phyloP scores from a whole-genome alignment of 2,888 invertebrate species.

The Sarcophaga rosellei region DNA sequence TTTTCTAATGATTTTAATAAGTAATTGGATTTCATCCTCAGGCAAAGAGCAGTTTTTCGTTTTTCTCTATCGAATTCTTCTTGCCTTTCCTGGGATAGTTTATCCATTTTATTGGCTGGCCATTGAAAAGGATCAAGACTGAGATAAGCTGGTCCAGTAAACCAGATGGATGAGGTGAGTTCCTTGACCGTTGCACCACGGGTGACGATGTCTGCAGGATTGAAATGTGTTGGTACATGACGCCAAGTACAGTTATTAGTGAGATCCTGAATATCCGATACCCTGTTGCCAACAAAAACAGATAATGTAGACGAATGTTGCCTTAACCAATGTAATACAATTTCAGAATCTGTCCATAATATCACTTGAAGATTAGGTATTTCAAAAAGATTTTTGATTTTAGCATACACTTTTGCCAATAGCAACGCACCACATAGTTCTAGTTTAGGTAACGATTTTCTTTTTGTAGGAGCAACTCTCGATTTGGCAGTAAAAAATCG shows the following conservation, averaged over 20 bases:
- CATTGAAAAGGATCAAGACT: slow-evolving; percentile 14
- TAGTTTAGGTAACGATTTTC: not conserved
- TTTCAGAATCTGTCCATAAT: slow-evolving; percentile 61
- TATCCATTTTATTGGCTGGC: slow-evolving; percentile 13
- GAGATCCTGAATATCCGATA: slow-evolving; percentile 50
- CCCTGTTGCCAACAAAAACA: not conserved
- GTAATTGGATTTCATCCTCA: too few species aligned
- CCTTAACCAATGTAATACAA: slow-evolving; percentile 60
- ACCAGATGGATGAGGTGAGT: slow-evolving; percentile 54
- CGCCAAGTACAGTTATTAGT: slow-evolving; percentile 48
- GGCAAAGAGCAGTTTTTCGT: too few species aligned
- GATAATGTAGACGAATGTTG: slow-evolving; percentile 56
- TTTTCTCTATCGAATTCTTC: too few species aligned
- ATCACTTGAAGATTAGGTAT: not conserved
- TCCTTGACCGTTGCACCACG: slow-evolving; percentile 53
- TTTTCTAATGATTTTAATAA: too few species aligned
- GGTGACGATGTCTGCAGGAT: slow-evolving; percentile 61
- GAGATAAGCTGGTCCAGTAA: slow-evolving; percentile 51
- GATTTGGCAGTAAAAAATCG: too few species aligned
- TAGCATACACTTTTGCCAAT: not conserved
- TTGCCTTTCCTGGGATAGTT: not conserved
- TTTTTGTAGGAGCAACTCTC: slow-evolving; percentile 10
- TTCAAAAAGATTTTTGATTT: not conserved
- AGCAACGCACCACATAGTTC: too few species aligned
- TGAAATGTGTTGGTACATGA: slow-evolving; percentile 56